Evolutionary conservation across 2,888 invertebrate genomes (phyloP).

Genomic region (Drosophila kuntzei): DNA sequence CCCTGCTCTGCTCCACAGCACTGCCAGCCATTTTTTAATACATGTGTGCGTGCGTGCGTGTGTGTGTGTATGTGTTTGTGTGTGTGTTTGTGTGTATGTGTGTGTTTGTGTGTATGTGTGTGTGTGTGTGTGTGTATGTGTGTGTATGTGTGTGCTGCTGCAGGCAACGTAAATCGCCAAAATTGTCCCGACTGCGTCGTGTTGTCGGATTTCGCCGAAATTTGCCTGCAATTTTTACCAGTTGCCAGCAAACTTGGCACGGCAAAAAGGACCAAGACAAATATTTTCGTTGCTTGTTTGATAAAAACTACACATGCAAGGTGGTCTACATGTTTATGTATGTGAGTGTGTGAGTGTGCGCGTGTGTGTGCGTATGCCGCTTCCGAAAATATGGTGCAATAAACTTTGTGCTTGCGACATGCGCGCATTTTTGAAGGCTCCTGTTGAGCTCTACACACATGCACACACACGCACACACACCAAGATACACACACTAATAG

Average conservation of each 20-base stretch:
- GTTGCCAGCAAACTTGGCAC: conserved; percentile 61
- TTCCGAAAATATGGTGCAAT: conserved; percentile 65
- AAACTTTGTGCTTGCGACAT: conserved; percentile 67
- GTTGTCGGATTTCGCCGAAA: conserved; percentile 74
- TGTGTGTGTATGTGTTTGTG: too few relatives aligned
- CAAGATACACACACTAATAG: conserved; percentile 3
- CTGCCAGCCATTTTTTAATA: conserved; percentile 68
- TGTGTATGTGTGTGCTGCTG: conserved; percentile 28
- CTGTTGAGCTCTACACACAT: conserved; percentile 52
- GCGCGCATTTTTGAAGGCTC: conserved; percentile 73
- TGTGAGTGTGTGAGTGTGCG: conserved; percentile 12
- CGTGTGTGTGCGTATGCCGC: conserved; percentile 49
- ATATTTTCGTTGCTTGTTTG: conserved; percentile 66
- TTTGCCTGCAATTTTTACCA: conserved; percentile 70
- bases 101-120: too few relatives aligned
- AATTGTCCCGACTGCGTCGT: conserved; percentile 58
- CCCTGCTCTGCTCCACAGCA: neutral
- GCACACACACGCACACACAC: conserved; percentile 15
- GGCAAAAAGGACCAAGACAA: conserved; percentile 60
- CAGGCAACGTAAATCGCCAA: conserved; percentile 72
- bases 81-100: too few relatives aligned
- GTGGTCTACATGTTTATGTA: neutral
- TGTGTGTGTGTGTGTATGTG: conserved; percentile 29
- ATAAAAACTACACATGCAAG: conserved; percentile 56
- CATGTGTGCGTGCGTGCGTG: neutral